These are phyloP conservation scores for Pheosia gnoma DNA, from an alignment of 2,888 invertebrate genomes.

Conservation along the genomic window DNA sequence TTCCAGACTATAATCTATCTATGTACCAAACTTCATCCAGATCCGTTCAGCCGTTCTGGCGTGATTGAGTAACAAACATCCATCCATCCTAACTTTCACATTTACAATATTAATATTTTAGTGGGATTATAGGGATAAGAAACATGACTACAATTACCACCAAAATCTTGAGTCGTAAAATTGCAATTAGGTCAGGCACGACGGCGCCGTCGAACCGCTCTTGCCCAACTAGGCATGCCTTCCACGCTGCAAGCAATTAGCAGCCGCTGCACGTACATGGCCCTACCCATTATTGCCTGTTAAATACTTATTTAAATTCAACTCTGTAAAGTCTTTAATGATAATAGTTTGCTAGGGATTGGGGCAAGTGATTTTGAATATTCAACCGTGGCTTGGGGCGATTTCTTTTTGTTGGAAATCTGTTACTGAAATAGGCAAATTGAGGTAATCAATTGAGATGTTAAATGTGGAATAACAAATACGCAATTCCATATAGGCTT, in stretches of 20 bases:
- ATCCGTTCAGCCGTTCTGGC: too few relatives aligned
- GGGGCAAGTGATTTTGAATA: conserved; percentile 47
- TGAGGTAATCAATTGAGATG: neutral
- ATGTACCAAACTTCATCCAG: too few relatives aligned
- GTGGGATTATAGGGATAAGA: too few relatives aligned
- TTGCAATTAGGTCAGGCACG: conserved; percentile 27
- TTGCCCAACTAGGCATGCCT: conserved; percentile 46
- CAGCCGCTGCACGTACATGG: conserved; percentile 65
- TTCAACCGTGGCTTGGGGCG: neutral
- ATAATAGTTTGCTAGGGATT: conserved; percentile 44
- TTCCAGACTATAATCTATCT: too few relatives aligned
- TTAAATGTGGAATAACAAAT: too few relatives aligned
- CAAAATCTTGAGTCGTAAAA: conserved; percentile 23
- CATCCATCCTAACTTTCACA: too few relatives aligned
- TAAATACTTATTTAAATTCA: conserved; percentile 77
- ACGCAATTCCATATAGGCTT: too few relatives aligned
- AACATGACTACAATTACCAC: too few relatives aligned
- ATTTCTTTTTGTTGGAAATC: neutral
- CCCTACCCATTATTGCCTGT: conserved; percentile 57
- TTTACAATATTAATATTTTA: too few relatives aligned
- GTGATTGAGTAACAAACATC: too few relatives aligned
- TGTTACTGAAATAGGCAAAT: neutral
- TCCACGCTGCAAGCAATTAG: conserved; percentile 73
- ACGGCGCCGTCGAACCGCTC: conserved; percentile 12
- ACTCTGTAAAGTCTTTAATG: conserved; percentile 44